A percentile compares a stretch with the other conserved stretches of the same genome.
These are phyloP conservation scores for Plagiodera versicolora DNA, from an alignment of 2,888 invertebrate species.

Conservation along the genomic window DNA sequence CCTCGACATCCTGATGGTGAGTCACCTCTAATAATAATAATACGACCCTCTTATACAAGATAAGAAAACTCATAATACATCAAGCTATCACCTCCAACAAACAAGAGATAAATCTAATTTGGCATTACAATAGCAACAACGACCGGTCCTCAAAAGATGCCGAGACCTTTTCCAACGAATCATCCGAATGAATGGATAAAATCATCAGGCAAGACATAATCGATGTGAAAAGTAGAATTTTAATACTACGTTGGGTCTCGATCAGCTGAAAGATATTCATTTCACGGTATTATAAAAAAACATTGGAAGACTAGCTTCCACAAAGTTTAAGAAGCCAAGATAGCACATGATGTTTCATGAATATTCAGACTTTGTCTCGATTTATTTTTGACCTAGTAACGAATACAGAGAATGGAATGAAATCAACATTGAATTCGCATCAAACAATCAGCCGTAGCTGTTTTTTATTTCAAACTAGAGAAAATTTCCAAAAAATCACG, in stretches of 20 bases:
- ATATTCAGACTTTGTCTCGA: too few relatives aligned
- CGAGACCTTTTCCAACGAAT: conserved; percentile 27
- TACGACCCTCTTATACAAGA: neutral
- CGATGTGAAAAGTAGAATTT: conserved; percentile 50
- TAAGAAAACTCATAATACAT: conserved; percentile 12
- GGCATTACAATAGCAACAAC: conserved; percentile 33
- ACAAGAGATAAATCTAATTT: conserved; percentile 26
- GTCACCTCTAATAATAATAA: neutral
- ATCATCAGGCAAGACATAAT: conserved; percentile 46
- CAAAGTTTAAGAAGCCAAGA: too few relatives aligned
- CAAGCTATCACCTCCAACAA: conserved; percentile 4
- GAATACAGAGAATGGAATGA: too few relatives aligned
- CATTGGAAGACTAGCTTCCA: conserved; percentile 5
- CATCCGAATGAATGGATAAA: conserved; percentile 32
- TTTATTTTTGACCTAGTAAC: too few relatives aligned
- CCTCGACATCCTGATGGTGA: neutral
- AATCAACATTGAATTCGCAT: too few relatives aligned
- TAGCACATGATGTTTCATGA: too few relatives aligned
- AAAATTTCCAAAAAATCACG: too few relatives aligned
- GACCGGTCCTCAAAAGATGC: conserved; percentile 35
- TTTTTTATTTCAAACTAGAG: too few relatives aligned
- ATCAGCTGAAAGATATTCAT: conserved; percentile 6
- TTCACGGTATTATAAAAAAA: neutral
- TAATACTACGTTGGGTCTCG: conserved; percentile 36
- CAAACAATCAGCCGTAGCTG: too few relatives aligned